A percentile compares a stretch with the other conserved stretches of the same genome.
Conservation (phyloP, 2,113 vertebrate genomes). For the Corynorhinus townsendii region DNA sequence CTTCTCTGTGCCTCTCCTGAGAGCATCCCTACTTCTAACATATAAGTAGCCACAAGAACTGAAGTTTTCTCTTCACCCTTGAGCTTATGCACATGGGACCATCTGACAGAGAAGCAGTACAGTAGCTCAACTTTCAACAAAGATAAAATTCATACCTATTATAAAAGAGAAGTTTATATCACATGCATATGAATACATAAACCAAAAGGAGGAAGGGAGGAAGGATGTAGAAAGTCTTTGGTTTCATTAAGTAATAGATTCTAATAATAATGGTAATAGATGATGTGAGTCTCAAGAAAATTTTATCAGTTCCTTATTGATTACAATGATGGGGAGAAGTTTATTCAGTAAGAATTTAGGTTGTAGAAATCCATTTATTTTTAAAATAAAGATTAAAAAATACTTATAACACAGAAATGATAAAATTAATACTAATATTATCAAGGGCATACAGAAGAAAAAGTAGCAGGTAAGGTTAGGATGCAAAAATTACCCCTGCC, state of each 20-base stretch:
- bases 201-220: neutral
- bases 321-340: neutral
- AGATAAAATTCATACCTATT: neutral
- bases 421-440: neutral
- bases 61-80: neutral
- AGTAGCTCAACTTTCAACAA: neutral
- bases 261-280: neutral
- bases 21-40: accelerated
- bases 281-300: neutral
- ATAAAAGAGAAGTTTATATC: neutral
- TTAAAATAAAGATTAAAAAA: neutral
- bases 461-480: neutral
- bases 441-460: neutral
- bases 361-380: neutral
- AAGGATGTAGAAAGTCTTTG: neutral
- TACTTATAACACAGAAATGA: neutral
- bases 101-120: neutral
- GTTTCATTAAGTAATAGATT: neutral
- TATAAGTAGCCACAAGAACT: neutral
- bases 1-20: neutral
- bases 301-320: neutral
- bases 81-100: neutral
- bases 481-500: neutral
- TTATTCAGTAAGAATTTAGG: neutral
- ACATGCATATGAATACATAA: neutral